phyloP scores from a whole-genome alignment of 2,797 vertebrate genomes.

The Glossophaga mutica region DNA sequence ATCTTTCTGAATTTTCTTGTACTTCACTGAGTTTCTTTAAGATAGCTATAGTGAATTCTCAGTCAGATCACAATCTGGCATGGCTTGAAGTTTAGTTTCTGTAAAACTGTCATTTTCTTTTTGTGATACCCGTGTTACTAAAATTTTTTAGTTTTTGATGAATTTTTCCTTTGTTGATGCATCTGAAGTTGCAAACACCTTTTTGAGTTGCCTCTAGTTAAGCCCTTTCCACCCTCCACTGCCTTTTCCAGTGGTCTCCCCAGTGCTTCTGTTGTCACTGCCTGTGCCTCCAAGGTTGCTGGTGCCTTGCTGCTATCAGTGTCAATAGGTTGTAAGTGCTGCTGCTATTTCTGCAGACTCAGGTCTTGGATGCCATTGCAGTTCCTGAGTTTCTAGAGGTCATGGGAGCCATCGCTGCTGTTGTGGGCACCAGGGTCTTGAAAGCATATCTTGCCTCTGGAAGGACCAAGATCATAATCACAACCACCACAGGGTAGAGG shows the following conservation, averaged over 20 bases:
- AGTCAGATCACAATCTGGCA: background rate
- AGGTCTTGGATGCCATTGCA: background rate
- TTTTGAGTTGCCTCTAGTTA: no score
- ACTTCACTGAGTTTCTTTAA: background rate
- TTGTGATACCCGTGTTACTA: background rate
- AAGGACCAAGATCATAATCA: background rate
- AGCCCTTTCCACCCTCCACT: no score
- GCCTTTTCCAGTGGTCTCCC: background rate
- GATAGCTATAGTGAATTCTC: background rate
- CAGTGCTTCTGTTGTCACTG: background rate
- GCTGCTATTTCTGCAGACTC: background rate
- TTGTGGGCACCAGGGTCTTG: background rate
- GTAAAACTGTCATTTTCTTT: background rate
- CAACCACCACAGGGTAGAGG: background rate
- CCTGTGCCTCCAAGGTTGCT: background rate
- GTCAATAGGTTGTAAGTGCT: background rate
- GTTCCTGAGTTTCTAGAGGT: background rate
- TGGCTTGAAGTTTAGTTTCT: background rate
- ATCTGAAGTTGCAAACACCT: no score
- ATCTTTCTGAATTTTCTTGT: no score
- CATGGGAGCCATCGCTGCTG: background rate
- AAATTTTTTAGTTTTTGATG: background rate
- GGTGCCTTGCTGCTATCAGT: background rate
- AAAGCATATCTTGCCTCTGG: background rate
- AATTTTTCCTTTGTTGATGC: background rate